These are phyloP conservation scores for Epirrhoe alternata DNA, from an alignment of 2,888 invertebrate species.

Conservation along the genomic window DNA sequence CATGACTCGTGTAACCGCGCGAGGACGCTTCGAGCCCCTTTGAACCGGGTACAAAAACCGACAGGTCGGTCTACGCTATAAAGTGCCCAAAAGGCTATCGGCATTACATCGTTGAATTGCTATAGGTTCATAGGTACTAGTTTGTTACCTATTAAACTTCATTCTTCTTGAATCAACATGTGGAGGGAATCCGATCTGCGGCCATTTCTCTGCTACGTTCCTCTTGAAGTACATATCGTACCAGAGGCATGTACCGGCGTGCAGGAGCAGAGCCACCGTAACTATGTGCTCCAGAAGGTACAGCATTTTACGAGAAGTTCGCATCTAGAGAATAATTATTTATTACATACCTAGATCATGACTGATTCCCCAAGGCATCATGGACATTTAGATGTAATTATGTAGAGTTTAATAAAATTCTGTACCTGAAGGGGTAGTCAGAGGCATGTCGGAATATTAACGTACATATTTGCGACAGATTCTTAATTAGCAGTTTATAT, in stretches of 20 bases:
- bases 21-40: too few relatives aligned
- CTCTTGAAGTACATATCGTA: constrained; percentile 50
- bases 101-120: too few relatives aligned
- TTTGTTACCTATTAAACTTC: constrained; percentile 60
- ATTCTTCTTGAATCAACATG: constrained; percentile 59
- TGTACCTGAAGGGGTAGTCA: too few relatives aligned
- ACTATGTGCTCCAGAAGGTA: constrained; percentile 64
- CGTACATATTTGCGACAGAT: too few relatives aligned
- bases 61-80: too few relatives aligned
- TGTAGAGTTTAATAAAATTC: too few relatives aligned
- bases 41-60: too few relatives aligned
- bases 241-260: constrained; percentile 69
- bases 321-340: constrained; percentile 56
- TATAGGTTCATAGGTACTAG: too few relatives aligned
- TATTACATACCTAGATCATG: not conserved
- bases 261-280: constrained; percentile 55
- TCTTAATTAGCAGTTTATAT: too few relatives aligned
- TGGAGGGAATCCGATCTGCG: constrained; percentile 58
- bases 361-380: not conserved
- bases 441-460: too few relatives aligned
- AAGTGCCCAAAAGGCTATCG: too few relatives aligned
- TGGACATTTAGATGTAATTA: not conserved
- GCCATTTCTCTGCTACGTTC: constrained; percentile 43
- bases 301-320: constrained; percentile 59
- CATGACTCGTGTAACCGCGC: too few relatives aligned